Conservation (phyloP, 2,797 vertebrate genomes). For the Pantherophis vulpinus region DNA sequence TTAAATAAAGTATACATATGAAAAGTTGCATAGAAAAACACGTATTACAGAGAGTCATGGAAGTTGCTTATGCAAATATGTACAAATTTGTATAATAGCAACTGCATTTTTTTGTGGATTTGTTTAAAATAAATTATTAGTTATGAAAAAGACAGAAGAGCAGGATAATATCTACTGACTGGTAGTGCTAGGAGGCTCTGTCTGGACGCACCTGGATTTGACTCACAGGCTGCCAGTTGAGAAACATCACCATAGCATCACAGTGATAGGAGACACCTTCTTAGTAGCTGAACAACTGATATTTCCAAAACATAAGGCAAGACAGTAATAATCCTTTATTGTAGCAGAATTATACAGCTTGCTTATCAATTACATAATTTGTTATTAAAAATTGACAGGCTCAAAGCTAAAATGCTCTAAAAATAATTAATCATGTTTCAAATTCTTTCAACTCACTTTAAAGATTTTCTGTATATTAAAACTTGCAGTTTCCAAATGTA, state of each 20-base stretch:
- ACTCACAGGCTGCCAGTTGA: neutral
- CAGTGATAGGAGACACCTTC: neutral
- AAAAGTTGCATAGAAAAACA: neutral
- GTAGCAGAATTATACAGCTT: neutral
- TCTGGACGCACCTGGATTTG: neutral
- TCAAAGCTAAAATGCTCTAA: neutral
- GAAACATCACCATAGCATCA: neutral
- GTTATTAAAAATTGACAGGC: neutral
- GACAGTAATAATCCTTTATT: neutral
- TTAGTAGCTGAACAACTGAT: neutral
- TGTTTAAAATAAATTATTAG: neutral
- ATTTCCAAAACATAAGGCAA: conserved; percentile 8
- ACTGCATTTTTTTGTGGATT: neutral
- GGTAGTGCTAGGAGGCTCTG: neutral
- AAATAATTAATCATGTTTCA: neutral
- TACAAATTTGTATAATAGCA: neutral
- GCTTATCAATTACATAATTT: neutral
- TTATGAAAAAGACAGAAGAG: neutral
- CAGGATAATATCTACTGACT: neutral
- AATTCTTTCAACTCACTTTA: conserved; percentile 4
- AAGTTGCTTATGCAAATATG: neutral
- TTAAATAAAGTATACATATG: neutral
- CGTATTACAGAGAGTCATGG: neutral
- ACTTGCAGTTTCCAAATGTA: rapidly evolving
- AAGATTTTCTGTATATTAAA: conserved; percentile 3